Evolutionary conservation across 1,140 invertebrate species (phyloP).

Genomic region (Chymomyza costata): DNA sequence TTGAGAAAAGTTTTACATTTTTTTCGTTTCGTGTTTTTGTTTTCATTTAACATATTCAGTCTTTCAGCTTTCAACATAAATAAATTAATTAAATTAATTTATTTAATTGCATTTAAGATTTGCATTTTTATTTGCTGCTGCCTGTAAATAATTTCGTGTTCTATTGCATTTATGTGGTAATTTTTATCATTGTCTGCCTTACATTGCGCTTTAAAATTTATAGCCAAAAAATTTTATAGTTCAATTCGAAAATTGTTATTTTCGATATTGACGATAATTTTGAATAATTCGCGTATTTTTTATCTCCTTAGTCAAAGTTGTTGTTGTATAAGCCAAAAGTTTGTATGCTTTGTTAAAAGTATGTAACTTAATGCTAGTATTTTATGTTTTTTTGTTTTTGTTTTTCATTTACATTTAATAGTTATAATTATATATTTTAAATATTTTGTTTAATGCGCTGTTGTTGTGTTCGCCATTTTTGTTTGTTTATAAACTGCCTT

Average conservation of each 20-base stretch:
- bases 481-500: conserved; percentile 41
- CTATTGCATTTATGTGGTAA: conserved; percentile 74
- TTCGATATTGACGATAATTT: conserved; percentile 41
- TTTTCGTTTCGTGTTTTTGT: conserved; percentile 30
- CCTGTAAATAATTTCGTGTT: conserved; percentile 74
- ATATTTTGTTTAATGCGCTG: conserved; percentile 17
- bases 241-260: conserved; percentile 4
- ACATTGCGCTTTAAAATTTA: conserved; percentile 60
- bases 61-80: conserved; percentile 72
- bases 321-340: conserved; percentile 66
- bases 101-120: conserved; percentile 66
- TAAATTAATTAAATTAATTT: conserved; percentile 75
- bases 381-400: conserved; percentile 9
- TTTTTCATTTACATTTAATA: conserved; percentile 63
- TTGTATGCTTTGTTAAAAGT: conserved; percentile 52
- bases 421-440: conserved; percentile 52
- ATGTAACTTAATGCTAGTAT: conserved; percentile 53
- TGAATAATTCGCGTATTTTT: conserved; percentile 67
- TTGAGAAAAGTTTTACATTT: conserved; percentile 54
- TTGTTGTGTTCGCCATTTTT: conserved; percentile 8
- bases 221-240: conserved; percentile 64
- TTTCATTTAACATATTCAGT: conserved; percentile 72
- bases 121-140: conserved; percentile 45
- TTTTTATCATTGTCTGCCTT: conserved; percentile 53
- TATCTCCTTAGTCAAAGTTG: conserved; percentile 58